These are phyloP conservation scores for Hippocampus mohnikei DNA, from an alignment of 2,113 vertebrate genomes.

Conservation along the genomic window DNA sequence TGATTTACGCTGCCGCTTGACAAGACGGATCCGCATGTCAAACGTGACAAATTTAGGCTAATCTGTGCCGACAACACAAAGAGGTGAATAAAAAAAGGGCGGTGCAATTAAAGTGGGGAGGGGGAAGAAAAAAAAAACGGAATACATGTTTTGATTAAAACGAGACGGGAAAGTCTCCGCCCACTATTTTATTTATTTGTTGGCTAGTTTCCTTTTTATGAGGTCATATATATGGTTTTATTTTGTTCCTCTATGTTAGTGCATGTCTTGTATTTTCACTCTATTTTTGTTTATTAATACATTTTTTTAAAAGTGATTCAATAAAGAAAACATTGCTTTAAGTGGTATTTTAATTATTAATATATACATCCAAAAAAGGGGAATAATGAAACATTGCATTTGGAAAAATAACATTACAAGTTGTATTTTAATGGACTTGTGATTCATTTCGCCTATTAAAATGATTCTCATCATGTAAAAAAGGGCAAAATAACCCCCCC, in stretches of 20 bases:
- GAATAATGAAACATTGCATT: neutral
- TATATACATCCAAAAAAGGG: neutral
- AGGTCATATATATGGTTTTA: neutral
- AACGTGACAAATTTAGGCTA: conserved; percentile 60
- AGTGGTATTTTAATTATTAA: neutral
- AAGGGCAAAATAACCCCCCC: too few species aligned
- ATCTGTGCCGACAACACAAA: conserved; percentile 21
- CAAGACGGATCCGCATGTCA: conserved; percentile 62
- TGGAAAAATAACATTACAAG: neutral
- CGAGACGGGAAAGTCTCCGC: neutral
- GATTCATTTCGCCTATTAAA: too few species aligned
- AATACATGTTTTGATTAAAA: neutral
- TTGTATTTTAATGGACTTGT: neutral
- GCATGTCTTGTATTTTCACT: neutral
- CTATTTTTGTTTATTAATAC: neutral
- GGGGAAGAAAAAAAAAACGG: neutral
- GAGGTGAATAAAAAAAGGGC: neutral
- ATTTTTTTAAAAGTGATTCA: too few species aligned
- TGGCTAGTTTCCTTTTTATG: neutral
- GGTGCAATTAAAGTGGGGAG: neutral
- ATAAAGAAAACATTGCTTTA: too few species aligned
- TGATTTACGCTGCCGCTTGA: conserved; percentile 66
- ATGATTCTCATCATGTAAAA: too few species aligned
- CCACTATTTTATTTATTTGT: neutral
- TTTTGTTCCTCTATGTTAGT: neutral